Evolutionary conservation across 2,797 vertebrate species (phyloP), one percentile per base, ranked within the genome.

Genomic region (Lepus townsendii): DNA sequence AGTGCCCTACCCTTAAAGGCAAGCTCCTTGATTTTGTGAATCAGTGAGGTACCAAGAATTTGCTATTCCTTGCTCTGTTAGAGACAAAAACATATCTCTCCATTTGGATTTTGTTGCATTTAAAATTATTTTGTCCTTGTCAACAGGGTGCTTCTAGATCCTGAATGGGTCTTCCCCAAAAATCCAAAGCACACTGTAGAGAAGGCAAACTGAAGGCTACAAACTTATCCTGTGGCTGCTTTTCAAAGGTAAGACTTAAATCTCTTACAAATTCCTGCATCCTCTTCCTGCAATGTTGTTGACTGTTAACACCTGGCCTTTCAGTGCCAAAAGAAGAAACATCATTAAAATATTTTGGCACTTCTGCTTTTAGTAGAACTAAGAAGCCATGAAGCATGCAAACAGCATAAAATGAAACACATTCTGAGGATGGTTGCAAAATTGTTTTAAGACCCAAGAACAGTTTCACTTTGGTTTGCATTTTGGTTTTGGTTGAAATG

Each of bases 341-440:
- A n/a, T 78, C n/a, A 95, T 95, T 88, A 92, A 93, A 91, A 88
- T 96, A 95, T 92, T 85, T 80, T 68, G 83, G 72, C 80, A 96
- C 83, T 96, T 97, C 93, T 96, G 88, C 93, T 96, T 95, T 97
- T 95, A 71, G 65, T 83, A 84, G 60, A 96, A 88, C 47, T 78
- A 77, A 69, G 83, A 97, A 93, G 32, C 75, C 14, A 3, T 92
- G 85, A 94, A 96, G 66, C 52, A 77, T 92, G 88, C 91, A 96
- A 95, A 85, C 62, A 77, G 9, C 47, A 91, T 88, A 57, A 84
- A 95, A 95, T 94, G 62, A 90, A 96, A 95, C 42, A 90, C 11
- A 75, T 32, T 47, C 42, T 84, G 62, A 95, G 30, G 69, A 79
- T 80, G 26, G 7, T 92, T 90, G 66, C 68, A 71, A 95, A 95